Base-by-base conservation (phyloP, 2,888 invertebrate genomes). In the Cheilosia urbana region DNA sequence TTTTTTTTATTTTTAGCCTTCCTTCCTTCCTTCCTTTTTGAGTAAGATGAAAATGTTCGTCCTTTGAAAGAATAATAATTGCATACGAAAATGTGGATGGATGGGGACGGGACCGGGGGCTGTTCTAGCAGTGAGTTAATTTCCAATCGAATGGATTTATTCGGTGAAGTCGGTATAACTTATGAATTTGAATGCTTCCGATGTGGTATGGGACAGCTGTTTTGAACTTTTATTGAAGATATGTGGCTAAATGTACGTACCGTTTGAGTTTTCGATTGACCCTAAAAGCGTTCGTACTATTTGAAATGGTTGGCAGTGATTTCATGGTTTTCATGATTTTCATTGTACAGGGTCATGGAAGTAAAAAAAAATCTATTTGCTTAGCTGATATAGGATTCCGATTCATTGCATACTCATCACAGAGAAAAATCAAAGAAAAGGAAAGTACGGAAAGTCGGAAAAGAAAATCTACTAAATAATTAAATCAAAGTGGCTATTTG, bases 151-250 rank as follows among this genome's bases (percentile, higher is more conserved):
- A 40, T 66, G 57, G 65, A 75, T 37, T n/a, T 34, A 62, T 62
- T 37, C 19, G 51, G 53, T 49, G 49, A 24, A 13, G 13, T 15
- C 21, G 4, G 42, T 40, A 47, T 49, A 83, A 72, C 60, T 82
- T 82, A 68, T 82, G 72, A 77, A 66, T 72, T 77, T 78, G 66
- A 83, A 78, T 73, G 82, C 72, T 83, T 78, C 72, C 66, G 37
- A 66, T 77, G 45, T 37, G 45, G 51, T 15, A 34, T 2, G 58
- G 21, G 40, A 53, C 40, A 76, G 55, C 37, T 77, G 71, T 77
- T 77, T 76, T 82, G 24, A 77, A 24, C 55, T 65, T 83, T 72
- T 66, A 78, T 72, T 72, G 66, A 66, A 68, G 24, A 82, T 82
- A 47, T 71, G 9, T 17, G 53, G 40, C 53, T 66, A 51, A 21